Conservation (phyloP, 2,113 vertebrate genomes). For the Formicarius rufipectus region DNA sequence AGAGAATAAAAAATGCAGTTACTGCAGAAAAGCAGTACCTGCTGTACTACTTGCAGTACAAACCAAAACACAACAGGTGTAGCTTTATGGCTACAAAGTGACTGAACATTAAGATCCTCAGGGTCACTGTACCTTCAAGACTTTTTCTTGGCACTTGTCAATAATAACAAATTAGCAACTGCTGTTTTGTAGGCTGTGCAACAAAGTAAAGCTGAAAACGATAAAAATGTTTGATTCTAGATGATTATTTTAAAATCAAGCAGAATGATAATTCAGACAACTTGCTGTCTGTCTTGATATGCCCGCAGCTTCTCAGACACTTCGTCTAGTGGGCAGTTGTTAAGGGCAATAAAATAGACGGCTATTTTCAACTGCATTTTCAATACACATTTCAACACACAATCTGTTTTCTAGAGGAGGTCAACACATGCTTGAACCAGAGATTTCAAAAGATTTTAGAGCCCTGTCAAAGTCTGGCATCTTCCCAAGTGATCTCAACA, state of each 20-base stretch:
- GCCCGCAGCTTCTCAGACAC: slow-evolving; percentile 81
- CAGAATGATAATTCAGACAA: slow-evolving; percentile 54
- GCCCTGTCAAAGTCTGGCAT: background rate
- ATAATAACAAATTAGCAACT: background rate
- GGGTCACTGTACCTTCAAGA: background rate
- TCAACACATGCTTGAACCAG: background rate
- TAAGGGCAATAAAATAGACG: slow-evolving; percentile 72
- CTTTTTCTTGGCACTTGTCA: background rate
- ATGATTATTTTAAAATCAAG: background rate
- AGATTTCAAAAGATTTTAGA: background rate
- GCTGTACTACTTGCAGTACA: background rate
- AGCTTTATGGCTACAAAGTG: background rate
- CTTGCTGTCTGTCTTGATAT: slow-evolving; percentile 73
- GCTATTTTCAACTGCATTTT: background rate
- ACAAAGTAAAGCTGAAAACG: background rate
- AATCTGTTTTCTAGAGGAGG: background rate
- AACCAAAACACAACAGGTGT: background rate
- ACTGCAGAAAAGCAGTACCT: background rate
- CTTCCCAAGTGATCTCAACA: background rate
- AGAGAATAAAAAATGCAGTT: background rate
- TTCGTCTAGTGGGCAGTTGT: slow-evolving; percentile 82
- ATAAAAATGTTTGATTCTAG: background rate
- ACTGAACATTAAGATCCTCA: background rate
- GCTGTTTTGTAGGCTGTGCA: background rate
- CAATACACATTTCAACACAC: background rate